These are phyloP conservation scores for Euzophera pinguis DNA, from an alignment of 2,888 invertebrate species.

Conservation along the genomic window DNA sequence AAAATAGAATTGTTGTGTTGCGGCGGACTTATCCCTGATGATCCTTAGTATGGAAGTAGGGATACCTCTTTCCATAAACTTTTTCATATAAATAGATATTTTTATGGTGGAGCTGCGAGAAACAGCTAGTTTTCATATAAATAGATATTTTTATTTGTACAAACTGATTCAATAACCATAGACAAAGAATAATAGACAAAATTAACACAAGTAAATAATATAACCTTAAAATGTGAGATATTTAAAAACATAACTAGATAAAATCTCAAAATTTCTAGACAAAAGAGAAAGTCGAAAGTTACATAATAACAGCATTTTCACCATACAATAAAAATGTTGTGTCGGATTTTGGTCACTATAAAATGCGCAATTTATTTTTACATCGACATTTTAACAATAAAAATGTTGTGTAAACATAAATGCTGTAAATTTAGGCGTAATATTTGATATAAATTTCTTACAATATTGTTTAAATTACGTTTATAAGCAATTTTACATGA, in stretches of 20 bases:
- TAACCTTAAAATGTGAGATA: slow-evolving; percentile 9
- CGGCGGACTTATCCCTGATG: no score
- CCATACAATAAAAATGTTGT: not conserved
- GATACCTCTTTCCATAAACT: no score
- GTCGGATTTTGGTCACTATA: not conserved
- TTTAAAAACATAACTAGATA: not conserved
- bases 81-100: no score
- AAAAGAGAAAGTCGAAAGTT: slow-evolving; percentile 17
- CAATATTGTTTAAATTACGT: not conserved
- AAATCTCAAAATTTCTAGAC: slow-evolving; percentile 17
- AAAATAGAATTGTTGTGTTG: no score
- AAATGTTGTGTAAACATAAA: no score
- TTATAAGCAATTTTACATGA: slow-evolving; percentile 44
- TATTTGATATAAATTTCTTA: not conserved
- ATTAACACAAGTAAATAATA: not conserved
- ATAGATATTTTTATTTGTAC: no score
- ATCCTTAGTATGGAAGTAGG: no score
- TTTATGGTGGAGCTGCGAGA: no score
- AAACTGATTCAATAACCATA: not conserved
- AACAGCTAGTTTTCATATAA: no score
- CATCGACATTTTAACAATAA: not conserved
- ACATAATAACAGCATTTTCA: slow-evolving; percentile 4
- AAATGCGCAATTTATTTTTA: not conserved
- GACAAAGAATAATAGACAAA: not conserved
- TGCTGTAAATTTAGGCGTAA: not conserved